phyloP scores from a whole-genome alignment of 2,113 vertebrate species.

The Tupaia chinensis region DNA sequence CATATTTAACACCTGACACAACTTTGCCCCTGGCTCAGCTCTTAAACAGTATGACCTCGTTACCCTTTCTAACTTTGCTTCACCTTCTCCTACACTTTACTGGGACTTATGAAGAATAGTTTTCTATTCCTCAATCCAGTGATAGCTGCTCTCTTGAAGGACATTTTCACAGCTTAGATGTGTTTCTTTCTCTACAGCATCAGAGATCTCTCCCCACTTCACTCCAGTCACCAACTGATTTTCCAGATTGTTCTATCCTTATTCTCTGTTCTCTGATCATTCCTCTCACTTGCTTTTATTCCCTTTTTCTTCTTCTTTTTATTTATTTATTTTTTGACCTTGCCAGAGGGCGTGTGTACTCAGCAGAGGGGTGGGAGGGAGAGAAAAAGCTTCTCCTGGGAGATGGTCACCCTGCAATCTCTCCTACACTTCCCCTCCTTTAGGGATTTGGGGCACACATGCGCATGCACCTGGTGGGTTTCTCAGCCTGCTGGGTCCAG shows the following conservation, averaged over 20 bases:
- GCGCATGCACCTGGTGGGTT: too few relatives aligned
- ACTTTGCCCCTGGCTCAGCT: neutral
- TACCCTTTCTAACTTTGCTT: neutral
- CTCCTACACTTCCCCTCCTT: too few relatives aligned
- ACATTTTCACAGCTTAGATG: neutral
- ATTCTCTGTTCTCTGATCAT: slow-evolving; percentile 4
- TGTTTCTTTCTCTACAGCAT: neutral
- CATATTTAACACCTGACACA: neutral
- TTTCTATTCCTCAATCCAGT: neutral
- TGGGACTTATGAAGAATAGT: neutral
- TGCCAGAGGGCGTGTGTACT: too few relatives aligned
- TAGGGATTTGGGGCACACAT: too few relatives aligned
- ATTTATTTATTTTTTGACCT: too few relatives aligned
- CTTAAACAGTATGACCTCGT: neutral
- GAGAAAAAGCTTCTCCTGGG: too few relatives aligned
- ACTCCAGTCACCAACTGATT: neutral
- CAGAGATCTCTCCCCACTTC: neutral
- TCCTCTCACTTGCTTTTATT: neutral
- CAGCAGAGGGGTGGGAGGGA: too few relatives aligned
- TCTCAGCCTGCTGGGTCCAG: too few relatives aligned
- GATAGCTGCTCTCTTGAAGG: slow-evolving; percentile 34
- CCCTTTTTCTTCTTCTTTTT: too few relatives aligned
- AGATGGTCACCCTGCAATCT: too few relatives aligned
- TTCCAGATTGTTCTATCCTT: slow-evolving; percentile 42
- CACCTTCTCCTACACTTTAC: neutral